Evolutionary conservation across 1,140 invertebrate species (phyloP).

Genomic region (Zaprionus kolodkinae): DNA sequence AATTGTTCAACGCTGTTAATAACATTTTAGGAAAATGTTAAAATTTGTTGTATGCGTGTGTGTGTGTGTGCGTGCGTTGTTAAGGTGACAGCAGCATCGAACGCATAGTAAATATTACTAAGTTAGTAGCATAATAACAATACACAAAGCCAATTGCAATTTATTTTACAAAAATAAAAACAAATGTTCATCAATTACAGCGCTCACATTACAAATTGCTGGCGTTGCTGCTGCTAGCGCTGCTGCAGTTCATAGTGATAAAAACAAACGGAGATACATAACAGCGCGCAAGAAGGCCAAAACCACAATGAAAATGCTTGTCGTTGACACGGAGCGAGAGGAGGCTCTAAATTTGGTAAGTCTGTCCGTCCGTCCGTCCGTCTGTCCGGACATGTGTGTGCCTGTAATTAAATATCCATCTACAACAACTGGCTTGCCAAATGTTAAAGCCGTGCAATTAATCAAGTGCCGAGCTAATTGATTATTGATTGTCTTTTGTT

Average conservation of each 20-base stretch:
- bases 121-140: conserved; percentile 24
- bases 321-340: conserved; percentile 93
- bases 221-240: conserved; percentile 65
- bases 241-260: conserved; percentile 52
- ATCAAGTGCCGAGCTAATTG: conserved; percentile 54
- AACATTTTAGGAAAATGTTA: conserved; percentile 32
- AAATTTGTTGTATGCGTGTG: conserved; percentile 1
- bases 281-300: conserved; percentile 75
- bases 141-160: conserved; percentile 25
- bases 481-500: conserved; percentile 54
- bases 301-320: conserved; percentile 85
- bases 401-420: conserved; percentile 32
- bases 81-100: conserved; percentile 19
- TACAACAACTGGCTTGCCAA: conserved; percentile 28
- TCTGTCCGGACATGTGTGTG: conserved; percentile 51
- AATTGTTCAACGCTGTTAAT: conserved; percentile 16
- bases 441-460: conserved; percentile 43
- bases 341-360: conserved; percentile 93
- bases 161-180: conserved; percentile 57
- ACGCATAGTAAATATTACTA: conserved; percentile 32
- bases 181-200: conserved; percentile 64
- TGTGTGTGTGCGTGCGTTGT: background rate
- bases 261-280: conserved; percentile 73
- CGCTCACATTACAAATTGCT: conserved; percentile 71
- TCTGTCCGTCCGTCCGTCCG: conserved; percentile 41